Conservation (phyloP, 92 coral and sea anemone species). For the Palythoa heliodiscus region DNA sequence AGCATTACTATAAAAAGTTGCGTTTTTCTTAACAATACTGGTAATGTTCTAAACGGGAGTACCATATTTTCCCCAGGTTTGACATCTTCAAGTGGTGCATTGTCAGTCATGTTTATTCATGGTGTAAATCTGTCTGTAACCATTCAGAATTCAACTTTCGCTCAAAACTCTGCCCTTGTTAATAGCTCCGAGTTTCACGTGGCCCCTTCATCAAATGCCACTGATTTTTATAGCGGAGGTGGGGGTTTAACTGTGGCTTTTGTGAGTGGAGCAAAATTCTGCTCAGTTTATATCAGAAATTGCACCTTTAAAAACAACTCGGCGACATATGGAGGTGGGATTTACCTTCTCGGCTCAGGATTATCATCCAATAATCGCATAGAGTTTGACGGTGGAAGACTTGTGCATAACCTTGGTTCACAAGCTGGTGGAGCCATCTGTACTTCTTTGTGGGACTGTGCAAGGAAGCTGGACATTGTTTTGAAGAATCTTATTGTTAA, state of each 20-base stretch:
- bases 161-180: slow-evolving; percentile 69
- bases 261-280: slow-evolving; percentile 30
- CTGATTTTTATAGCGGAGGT: slow-evolving; percentile 57
- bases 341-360: slow-evolving; percentile 56
- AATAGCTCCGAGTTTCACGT: slow-evolving; percentile 61
- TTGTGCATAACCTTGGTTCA: slow-evolving; percentile 33
- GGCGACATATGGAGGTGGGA: slow-evolving; percentile 90
- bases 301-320: slow-evolving; percentile 56
- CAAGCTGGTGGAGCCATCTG: slow-evolving; percentile 57
- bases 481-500: slow-evolving; percentile 32
- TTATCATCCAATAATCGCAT: slow-evolving; percentile 35
- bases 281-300: slow-evolving; percentile 50
- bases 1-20: slow-evolving; percentile 61
- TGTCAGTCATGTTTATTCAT: slow-evolving; percentile 56
- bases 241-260: slow-evolving; percentile 74
- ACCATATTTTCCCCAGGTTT: slow-evolving; percentile 4
- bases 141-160: slow-evolving; percentile 57
- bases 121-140: slow-evolving; percentile 38
- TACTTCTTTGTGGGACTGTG: slow-evolving; percentile 35
- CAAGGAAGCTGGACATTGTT: slow-evolving; percentile 23
- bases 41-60: slow-evolving; percentile 44
- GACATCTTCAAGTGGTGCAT: slow-evolving; percentile 50
- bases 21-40: slow-evolving; percentile 68
- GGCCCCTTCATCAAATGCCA: slow-evolving; percentile 49
- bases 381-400: slow-evolving; percentile 26